Conservation (phyloP, 2,113 vertebrate genomes). For the Brachyhypopomus occidentalis region DNA sequence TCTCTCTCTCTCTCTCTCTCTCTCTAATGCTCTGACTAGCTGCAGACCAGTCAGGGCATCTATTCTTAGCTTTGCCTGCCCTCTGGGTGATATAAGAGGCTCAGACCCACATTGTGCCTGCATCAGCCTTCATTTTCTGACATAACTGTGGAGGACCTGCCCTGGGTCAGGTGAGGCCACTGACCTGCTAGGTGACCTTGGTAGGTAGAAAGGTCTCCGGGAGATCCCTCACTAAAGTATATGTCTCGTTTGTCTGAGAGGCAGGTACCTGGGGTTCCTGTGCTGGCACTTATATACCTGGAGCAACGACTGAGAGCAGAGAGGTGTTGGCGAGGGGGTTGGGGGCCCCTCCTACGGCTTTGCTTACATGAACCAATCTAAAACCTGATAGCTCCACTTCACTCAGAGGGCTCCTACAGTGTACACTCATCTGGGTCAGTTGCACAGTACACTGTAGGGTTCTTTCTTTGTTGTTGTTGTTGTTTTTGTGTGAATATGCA, state of each 20-base stretch:
- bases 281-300: not conserved
- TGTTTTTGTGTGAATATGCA: not conserved
- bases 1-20: not conserved
- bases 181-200: not conserved
- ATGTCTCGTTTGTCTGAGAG: not conserved
- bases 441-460: not conserved
- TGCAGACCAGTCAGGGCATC: conserved; percentile 27
- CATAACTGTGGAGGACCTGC: conserved; percentile 8
- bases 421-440: conserved; percentile 60
- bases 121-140: not conserved
- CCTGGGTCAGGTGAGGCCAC: not conserved
- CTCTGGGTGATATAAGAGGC: conserved; percentile 39
- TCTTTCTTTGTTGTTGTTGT: not conserved
- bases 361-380: conserved; percentile 17
- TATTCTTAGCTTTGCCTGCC: conserved; percentile 44
- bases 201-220: not conserved
- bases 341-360: not conserved
- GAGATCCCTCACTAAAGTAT: not conserved
- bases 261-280: not conserved
- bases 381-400: conserved; percentile 30
- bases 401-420: conserved; percentile 4
- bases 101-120: conserved; percentile 26
- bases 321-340: not conserved
- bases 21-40: not conserved
- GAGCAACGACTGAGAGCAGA: not conserved